Conservation (phyloP, 23 tunicate species). For the Aplidium turbinatum region DNA sequence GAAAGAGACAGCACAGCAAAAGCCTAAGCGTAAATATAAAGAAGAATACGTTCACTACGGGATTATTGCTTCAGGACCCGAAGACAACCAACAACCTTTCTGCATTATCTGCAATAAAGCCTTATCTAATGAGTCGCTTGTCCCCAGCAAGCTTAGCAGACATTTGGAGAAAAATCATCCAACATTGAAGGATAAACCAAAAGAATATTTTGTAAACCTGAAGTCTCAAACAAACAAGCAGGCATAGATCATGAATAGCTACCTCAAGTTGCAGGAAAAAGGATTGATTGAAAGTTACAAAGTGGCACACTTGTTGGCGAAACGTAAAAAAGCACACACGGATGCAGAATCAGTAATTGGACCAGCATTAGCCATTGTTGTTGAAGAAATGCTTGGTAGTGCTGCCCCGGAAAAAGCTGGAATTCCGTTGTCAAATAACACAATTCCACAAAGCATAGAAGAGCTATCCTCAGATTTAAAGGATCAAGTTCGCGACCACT, state of each 20-base stretch:
- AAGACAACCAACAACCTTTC: constrained; percentile 19
- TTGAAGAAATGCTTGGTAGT: constrained; percentile 50
- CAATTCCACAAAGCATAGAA: constrained; percentile 43
- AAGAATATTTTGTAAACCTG: constrained; percentile 35
- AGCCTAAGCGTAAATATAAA: constrained; percentile 20
- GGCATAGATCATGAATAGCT: constrained; percentile 22
- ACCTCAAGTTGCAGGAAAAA: constrained; percentile 55
- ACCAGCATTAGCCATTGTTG: constrained; percentile 58
- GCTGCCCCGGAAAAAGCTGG: constrained; percentile 47
- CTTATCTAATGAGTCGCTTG: constrained; percentile 56
- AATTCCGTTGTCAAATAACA: constrained; percentile 33
- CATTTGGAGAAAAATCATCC: constrained; percentile 42
- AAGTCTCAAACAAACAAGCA: constrained; percentile 37
- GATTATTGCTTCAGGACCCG: constrained; percentile 31
- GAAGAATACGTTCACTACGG: constrained; percentile 32
- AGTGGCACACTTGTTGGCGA: constrained; percentile 50
- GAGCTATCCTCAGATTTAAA: constrained; percentile 59
- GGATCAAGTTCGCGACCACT: constrained; percentile 46
- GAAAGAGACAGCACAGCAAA: constrained; percentile 3
- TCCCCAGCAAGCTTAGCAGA: constrained; percentile 54
- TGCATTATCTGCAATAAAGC: constrained; percentile 36
- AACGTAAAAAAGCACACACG: constrained; percentile 75
- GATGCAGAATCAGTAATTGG: constrained; percentile 64
- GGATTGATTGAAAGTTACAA: constrained; percentile 57
- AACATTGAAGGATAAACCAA: constrained; percentile 42